phyloP scores from a whole-genome alignment of 2,797 vertebrate genomes.

The Perodicticus potto region DNA sequence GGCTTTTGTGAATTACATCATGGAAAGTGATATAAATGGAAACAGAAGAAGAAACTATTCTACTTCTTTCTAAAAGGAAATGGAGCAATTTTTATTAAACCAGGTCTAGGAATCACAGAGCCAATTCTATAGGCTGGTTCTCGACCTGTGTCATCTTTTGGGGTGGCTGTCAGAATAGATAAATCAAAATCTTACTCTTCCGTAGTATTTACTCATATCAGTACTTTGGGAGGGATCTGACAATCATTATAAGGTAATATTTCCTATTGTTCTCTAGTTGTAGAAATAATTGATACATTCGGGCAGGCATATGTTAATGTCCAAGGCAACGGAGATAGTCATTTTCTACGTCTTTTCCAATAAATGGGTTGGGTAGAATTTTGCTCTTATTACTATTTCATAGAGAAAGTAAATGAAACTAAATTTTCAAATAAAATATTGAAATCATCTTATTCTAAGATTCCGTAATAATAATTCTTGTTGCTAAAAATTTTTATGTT shows the following conservation, averaged over 20 bases:
- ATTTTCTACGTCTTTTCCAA: conserved; percentile 14
- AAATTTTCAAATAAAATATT: conserved; percentile 16
- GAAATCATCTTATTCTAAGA: background rate
- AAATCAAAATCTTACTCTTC: background rate
- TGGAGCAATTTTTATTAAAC: background rate
- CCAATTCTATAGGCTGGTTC: background rate
- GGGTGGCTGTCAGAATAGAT: background rate
- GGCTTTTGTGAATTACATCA: background rate
- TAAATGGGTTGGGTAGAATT: background rate
- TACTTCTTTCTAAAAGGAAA: background rate
- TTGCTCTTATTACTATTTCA: background rate
- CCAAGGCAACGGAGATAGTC: background rate
- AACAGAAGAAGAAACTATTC: background rate
- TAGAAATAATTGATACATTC: background rate
- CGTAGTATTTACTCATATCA: background rate
- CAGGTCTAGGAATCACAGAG: background rate
- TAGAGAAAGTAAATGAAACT: background rate
- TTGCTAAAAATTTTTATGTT: background rate
- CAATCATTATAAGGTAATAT: background rate
- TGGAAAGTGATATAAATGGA: background rate
- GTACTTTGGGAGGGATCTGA: background rate
- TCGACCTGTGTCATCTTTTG: background rate
- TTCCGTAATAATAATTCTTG: background rate
- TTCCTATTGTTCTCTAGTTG: background rate
- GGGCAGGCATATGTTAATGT: background rate